phyloP scores from a whole-genome alignment of 2,113 vertebrate genomes.

The Rhadina sibilatrix region DNA sequence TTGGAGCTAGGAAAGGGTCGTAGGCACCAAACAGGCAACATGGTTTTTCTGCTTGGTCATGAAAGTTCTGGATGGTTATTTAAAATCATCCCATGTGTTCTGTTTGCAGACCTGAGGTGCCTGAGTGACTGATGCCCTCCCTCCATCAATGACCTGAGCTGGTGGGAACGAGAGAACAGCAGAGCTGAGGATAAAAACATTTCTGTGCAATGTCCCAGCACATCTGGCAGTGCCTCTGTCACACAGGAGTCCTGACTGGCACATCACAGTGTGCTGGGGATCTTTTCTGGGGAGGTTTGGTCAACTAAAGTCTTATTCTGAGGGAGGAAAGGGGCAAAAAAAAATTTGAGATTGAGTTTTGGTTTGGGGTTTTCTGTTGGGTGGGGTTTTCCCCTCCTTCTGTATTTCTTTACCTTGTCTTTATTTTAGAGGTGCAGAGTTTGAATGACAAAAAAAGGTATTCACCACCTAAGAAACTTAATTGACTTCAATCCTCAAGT shows the following conservation, averaged over 20 bases:
- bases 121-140: not conserved
- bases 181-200: not conserved
- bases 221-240: not conserved
- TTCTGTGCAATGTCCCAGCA: not conserved
- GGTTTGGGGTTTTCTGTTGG: not conserved
- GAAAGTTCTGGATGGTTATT: not conserved
- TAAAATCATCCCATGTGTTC: not conserved
- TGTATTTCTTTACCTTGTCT: not conserved
- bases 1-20: not conserved
- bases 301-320: not conserved
- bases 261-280: accelerated
- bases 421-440: not conserved
- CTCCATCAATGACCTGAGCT: not conserved
- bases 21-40: not conserved
- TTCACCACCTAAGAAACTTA: not conserved
- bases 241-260: not conserved
- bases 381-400: not conserved
- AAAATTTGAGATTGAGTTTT: not conserved
- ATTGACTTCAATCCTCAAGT: not conserved
- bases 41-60: not conserved
- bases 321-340: not conserved
- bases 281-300: not conserved
- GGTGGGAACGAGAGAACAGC: not conserved
- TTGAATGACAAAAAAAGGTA: not conserved
- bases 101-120: not conserved